Evolutionary conservation across 2,888 invertebrate species (phyloP), one percentile per base, ranked within the genome.

Genomic region (Catocala sponsa): DNA sequence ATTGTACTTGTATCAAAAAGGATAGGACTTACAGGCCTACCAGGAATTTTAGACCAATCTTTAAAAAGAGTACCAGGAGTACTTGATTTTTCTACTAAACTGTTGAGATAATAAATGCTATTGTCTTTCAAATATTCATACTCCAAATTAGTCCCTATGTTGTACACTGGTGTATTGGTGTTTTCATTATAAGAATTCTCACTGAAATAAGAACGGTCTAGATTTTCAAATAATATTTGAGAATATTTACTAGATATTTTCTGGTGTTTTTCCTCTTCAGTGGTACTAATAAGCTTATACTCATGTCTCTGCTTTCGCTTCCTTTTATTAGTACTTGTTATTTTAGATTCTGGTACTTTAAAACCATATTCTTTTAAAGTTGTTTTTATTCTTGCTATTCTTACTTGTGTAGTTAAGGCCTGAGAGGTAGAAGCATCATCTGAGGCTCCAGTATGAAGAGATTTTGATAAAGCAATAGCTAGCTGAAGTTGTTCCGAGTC

Each of bases 401-500:
- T 89, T 65, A 89, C 87, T 73, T 87, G 83, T 1, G 87, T 70
- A 15, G 73, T 81, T 47, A 81, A 59, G n/a, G 79, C 50, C 49
- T 76, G 74, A 53, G 68, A 65, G 46, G 43, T 70, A 54, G 72
- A 73, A 57, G 66, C 13, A 12, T 42, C 52, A 56, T 55, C 70
- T 61, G 49, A 9, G 2, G 58, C 47, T 33, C 76, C 47, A 15
- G 62, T 62, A 63, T 90, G 82, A 5, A 95, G 81, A 0, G 97
- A 97, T 80, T 95, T 95, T 2, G 97, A 96, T 62, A 97, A 82
- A 11, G 96, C 96, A 72, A 97, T 90, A 48, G 96, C 97, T 84
- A 97, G 79, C 82, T 96, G 96, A 65, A 97, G 86, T 72, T 97
- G 95, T 75, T 96, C 96, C 0, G 95, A 89, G 88, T 96, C 95